These are phyloP conservation scores for Sebastes nivosus DNA, from an alignment of 2,797 vertebrate species.

Conservation along the genomic window DNA sequence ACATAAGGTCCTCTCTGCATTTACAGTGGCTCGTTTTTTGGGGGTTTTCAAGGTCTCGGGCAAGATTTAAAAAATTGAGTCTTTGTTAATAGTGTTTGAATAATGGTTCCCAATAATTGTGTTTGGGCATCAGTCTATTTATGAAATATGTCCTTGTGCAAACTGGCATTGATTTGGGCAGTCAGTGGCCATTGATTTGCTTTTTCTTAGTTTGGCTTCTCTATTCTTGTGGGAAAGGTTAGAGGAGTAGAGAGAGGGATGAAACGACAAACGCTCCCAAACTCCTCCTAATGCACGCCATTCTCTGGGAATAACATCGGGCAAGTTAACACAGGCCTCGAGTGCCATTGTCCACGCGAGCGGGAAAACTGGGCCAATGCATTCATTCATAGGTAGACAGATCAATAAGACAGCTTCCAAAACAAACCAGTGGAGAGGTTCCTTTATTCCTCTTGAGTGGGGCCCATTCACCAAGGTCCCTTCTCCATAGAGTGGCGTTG, in stretches of 20 bases:
- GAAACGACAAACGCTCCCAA: constrained; percentile 54
- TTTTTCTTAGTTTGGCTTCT: constrained; percentile 37
- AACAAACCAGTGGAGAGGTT: constrained; percentile 82
- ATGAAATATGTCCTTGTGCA: constrained; percentile 31
- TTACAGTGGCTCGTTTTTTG: neutral
- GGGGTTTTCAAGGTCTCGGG: constrained; percentile 19
- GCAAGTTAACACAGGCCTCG: constrained; percentile 70
- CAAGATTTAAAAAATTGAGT: neutral
- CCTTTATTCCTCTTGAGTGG: constrained; percentile 77
- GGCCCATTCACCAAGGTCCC: constrained; percentile 72
- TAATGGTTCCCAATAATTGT: constrained; percentile 21
- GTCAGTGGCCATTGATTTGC: constrained; percentile 52
- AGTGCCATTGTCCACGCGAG: constrained; percentile 75
- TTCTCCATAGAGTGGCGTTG: constrained; percentile 58
- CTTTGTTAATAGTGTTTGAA: neutral
- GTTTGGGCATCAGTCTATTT: constrained; percentile 6
- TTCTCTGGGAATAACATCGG: constrained; percentile 61
- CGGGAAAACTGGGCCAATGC: constrained; percentile 71
- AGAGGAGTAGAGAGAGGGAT: constrained; percentile 40
- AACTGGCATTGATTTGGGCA: constrained; percentile 48
- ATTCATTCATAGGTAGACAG: constrained; percentile 78
- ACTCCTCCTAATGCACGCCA: constrained; percentile 48
- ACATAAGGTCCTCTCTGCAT: neutral
- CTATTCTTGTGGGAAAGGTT: constrained; percentile 55
- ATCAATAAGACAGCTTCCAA: constrained; percentile 85